phyloP scores from a whole-genome alignment of 2,797 vertebrate genomes.

The Tangara arthus region DNA sequence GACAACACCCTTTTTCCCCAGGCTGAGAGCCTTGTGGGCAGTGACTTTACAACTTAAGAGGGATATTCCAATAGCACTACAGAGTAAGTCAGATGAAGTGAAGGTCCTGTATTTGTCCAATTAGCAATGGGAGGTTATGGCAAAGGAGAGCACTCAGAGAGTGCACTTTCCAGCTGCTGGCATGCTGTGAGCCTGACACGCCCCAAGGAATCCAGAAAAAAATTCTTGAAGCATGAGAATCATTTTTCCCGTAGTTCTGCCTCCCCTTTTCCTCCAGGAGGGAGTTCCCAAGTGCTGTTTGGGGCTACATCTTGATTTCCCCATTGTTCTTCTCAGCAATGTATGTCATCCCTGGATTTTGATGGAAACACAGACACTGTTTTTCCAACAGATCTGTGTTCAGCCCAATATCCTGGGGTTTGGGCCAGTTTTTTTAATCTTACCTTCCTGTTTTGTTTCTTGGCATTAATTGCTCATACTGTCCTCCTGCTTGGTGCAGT shows the following conservation, averaged over 20 bases:
- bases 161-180: not conserved
- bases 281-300: not conserved
- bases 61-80: not conserved
- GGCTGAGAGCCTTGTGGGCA: not conserved
- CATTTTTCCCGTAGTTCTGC: not conserved
- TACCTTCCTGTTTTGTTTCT: not conserved
- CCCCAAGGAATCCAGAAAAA: constrained; percentile 33
- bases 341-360: not conserved
- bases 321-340: not conserved
- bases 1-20: not conserved
- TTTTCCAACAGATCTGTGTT: not conserved
- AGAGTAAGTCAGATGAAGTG: not conserved
- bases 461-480: not conserved
- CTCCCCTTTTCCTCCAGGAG: not conserved
- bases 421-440: not conserved
- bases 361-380: not conserved
- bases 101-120: not conserved
- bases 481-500: not conserved
- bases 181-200: not conserved
- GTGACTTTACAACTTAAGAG: not conserved
- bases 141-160: not conserved
- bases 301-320: not conserved
- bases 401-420: not conserved
- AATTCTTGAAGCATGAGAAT: constrained; percentile 44
- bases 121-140: not conserved